These are phyloP conservation scores for Cygnus olor DNA, from an alignment of 2,797 vertebrate species.

Conservation along the genomic window DNA sequence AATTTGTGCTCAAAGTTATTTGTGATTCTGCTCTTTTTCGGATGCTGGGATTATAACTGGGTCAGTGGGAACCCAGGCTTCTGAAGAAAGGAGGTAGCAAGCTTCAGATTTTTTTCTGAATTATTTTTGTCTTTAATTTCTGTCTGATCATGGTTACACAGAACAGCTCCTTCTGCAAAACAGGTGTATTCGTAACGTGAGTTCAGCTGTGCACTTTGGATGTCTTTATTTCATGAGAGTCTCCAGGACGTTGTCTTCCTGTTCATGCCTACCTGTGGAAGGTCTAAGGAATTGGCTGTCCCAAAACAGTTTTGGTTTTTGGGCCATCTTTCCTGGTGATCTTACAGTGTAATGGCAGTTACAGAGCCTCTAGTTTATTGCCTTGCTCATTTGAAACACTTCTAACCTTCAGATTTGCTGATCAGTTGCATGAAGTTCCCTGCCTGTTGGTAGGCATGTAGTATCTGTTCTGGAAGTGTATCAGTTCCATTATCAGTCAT, in stretches of 20 bases:
- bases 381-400: not conserved
- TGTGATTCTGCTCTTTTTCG: not conserved
- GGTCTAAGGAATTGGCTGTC: not conserved
- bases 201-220: not conserved
- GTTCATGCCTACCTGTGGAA: not conserved
- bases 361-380: not conserved
- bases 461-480: not conserved
- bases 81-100: not conserved
- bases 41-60: not conserved
- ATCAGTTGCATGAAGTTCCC: not conserved
- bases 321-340: not conserved
- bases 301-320: not conserved
- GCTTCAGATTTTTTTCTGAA: not conserved
- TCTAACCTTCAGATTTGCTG: not conserved
- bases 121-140: not conserved
- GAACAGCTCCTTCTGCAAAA: not conserved
- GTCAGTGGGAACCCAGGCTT: not conserved
- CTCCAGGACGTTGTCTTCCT: not conserved
- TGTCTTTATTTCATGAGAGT: not conserved
- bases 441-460: not conserved
- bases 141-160: not conserved
- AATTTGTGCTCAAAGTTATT: not conserved
- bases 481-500: not conserved
- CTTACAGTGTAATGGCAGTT: not conserved
- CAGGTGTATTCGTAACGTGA: not conserved